These are phyloP conservation scores for Vicugna pacos DNA, from an alignment of 2,113 vertebrate species.

Conservation along the genomic window DNA sequence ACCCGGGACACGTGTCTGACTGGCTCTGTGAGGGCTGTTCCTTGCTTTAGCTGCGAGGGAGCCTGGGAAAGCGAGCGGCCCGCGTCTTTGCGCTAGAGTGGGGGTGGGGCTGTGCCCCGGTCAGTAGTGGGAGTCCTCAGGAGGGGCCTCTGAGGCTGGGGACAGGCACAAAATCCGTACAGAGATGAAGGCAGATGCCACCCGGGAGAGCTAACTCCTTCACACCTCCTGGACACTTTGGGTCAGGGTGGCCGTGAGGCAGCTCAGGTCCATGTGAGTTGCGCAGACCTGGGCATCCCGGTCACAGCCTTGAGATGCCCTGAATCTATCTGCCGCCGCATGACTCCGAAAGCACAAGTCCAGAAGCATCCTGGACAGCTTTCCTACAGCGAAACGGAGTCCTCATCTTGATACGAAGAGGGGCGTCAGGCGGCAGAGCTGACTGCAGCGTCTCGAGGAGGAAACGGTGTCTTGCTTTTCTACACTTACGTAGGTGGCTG, in stretches of 20 bases:
- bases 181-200: background rate
- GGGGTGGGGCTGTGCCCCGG: rapidly evolving
- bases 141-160: too few species aligned
- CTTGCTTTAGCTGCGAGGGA: background rate
- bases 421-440: background rate
- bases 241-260: too few species aligned
- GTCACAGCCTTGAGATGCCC: background rate
- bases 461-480: background rate
- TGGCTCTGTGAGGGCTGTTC: too few species aligned
- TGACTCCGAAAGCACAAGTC: background rate
- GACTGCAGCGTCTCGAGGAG: background rate
- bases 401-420: rapidly evolving
- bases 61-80: rapidly evolving
- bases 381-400: background rate
- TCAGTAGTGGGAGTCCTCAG: rapidly evolving
- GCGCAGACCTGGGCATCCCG: rapidly evolving
- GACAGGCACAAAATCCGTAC: rapidly evolving
- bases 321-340: rapidly evolving
- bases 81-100: background rate
- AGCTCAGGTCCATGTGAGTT: rapidly evolving
- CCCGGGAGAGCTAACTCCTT: background rate
- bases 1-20: too few species aligned
- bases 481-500: too few species aligned
- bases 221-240: background rate
- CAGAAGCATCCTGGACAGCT: background rate